Percentiles rank a stretch among this genome's conserved stretches.
Evolutionary conservation across 2,113 vertebrate genomes (phyloP).

Genomic region (Galbula dea): DNA sequence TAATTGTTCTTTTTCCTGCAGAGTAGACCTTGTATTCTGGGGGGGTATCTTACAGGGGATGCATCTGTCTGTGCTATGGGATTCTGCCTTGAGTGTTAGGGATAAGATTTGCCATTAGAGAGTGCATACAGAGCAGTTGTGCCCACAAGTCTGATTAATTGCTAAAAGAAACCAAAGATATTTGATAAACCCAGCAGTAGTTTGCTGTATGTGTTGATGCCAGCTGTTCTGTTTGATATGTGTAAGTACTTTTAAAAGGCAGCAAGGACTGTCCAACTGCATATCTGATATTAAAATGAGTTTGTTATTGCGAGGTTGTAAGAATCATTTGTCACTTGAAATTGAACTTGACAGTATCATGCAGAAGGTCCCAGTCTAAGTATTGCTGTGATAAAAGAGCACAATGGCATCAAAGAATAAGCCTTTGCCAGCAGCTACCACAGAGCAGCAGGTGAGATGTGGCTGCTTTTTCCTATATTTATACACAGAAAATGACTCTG

Average conservation of each 20-base stretch:
- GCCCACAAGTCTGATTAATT: not conserved
- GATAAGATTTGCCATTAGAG: not conserved
- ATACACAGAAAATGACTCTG: not conserved
- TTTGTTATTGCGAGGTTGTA: not conserved
- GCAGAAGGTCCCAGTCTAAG: not conserved
- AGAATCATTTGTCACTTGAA: not conserved
- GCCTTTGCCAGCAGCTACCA: not conserved
- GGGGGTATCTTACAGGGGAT: not conserved
- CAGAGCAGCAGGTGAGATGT: slow-evolving; percentile 5
- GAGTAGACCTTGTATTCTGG: not conserved
- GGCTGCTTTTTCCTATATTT: not conserved
- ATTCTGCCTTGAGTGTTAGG: not conserved
- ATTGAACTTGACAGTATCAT: not conserved
- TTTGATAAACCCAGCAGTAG: not conserved
- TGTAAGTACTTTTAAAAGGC: not conserved
- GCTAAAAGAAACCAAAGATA: not conserved
- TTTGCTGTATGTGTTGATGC: not conserved
- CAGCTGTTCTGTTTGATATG: not conserved
- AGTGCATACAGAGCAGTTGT: not conserved
- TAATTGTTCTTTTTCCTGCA: not conserved
- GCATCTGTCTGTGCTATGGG: not conserved
- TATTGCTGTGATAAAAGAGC: not conserved
- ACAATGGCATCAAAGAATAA: not conserved
- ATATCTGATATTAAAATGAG: not conserved
- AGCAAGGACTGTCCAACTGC: not conserved